Conservation (phyloP, 2,113 vertebrate species). For the Hemibagrus wyckioides region DNA sequence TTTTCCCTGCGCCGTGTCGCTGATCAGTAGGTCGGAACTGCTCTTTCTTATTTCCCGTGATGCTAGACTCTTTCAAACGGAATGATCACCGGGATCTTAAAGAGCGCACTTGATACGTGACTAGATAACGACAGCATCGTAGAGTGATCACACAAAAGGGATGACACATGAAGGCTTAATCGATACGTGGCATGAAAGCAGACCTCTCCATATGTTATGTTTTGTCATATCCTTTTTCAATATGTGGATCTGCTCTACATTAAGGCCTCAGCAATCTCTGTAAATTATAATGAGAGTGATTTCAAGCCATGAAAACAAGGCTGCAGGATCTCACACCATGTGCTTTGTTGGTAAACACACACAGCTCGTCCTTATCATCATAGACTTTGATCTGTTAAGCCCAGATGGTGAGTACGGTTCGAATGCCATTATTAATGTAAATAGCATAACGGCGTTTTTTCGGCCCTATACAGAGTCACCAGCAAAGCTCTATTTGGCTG, state of each 20-base stretch:
- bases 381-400: not conserved
- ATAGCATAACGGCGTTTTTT: not conserved
- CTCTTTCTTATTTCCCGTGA: not conserved
- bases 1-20: not conserved
- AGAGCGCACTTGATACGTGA: not conserved
- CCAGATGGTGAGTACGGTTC: not conserved
- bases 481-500: not conserved
- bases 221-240: not conserved
- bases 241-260: slow-evolving; percentile 1
- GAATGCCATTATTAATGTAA: not conserved
- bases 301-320: not conserved
- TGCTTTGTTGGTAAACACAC: not conserved
- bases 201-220: not conserved
- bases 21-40: not conserved
- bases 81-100: not conserved
- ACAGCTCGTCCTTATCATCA: not conserved
- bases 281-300: not conserved
- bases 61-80: not conserved
- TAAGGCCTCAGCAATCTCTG: not conserved
- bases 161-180: not conserved
- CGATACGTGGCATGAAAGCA: not conserved
- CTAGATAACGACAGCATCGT: not conserved
- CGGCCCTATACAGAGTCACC: not conserved
- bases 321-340: not conserved
- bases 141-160: not conserved